These are phyloP conservation scores for Gobiocypris rarus DNA, from an alignment of 2,113 vertebrate genomes.

Conservation along the genomic window DNA sequence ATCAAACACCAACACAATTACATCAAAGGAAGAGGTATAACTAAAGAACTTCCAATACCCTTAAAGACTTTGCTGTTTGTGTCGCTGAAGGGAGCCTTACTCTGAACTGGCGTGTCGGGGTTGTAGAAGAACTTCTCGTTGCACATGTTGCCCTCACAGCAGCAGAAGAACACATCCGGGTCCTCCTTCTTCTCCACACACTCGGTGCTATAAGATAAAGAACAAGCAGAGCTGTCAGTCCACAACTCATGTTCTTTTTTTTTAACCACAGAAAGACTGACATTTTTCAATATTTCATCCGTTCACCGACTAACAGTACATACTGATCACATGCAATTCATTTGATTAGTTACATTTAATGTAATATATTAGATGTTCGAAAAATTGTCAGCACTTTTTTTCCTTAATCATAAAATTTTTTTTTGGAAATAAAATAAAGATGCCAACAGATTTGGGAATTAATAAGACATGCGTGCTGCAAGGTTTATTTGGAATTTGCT, in stretches of 20 bases:
- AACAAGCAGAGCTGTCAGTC: neutral
- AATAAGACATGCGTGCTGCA: neutral
- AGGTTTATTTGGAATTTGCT: slow-evolving; percentile 15
- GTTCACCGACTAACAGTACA: neutral
- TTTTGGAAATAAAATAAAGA: neutral
- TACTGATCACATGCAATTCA: neutral
- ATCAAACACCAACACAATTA: neutral
- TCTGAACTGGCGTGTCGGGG: slow-evolving; percentile 81
- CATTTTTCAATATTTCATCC: neutral
- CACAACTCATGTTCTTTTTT: no score
- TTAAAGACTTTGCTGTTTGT: slow-evolving; percentile 56
- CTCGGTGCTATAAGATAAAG: slow-evolving; percentile 76
- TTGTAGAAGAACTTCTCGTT: slow-evolving; percentile 89
- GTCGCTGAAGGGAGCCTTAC: slow-evolving; percentile 72
- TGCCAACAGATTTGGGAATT: neutral
- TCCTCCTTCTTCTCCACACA: slow-evolving; percentile 91
- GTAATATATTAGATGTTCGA: no score
- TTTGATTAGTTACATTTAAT: no score
- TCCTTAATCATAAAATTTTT: no score
- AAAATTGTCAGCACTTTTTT: neutral
- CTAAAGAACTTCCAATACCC: slow-evolving; percentile 45
- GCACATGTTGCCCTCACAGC: slow-evolving; percentile 92
- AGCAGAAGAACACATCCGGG: slow-evolving; percentile 96
- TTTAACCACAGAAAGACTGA: neutral
- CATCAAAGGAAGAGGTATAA: neutral